Evolutionary conservation across 2,113 vertebrate genomes (phyloP).

Genomic region (Alces alces): DNA sequence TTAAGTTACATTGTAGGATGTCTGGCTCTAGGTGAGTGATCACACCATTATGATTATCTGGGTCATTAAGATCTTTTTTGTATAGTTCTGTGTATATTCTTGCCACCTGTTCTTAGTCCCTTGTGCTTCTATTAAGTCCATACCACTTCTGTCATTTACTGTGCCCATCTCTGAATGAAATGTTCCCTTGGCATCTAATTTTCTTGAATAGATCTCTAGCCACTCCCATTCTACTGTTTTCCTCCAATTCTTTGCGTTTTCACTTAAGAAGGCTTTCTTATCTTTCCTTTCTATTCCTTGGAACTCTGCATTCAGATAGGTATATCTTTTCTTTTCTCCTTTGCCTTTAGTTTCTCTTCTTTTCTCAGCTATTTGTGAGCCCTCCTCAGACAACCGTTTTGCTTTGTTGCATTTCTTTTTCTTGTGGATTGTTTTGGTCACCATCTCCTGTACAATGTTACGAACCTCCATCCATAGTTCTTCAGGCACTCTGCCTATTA

Average conservation of each 20-base stretch:
- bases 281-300: neutral
- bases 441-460: neutral
- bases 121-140: neutral
- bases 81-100: neutral
- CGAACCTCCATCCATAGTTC: neutral
- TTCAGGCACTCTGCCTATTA: neutral
- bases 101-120: neutral
- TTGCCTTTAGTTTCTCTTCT: neutral
- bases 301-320: neutral
- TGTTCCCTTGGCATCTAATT: neutral
- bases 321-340: neutral
- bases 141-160: neutral
- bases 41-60: neutral
- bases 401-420: neutral
- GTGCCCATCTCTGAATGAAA: neutral
- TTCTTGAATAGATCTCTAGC: neutral
- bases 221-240: neutral
- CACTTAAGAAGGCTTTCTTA: neutral
- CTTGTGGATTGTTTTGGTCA: neutral
- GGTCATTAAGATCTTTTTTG: neutral
- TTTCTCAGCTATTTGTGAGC: neutral
- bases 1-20: neutral
- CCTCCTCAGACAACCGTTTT: neutral
- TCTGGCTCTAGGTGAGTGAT: neutral
- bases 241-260: neutral